A percentile compares a stretch with the other conserved stretches of the same genome.
Evolutionary conservation across 1,140 invertebrate species (phyloP).

Genomic region (Sycobia sp.): DNA sequence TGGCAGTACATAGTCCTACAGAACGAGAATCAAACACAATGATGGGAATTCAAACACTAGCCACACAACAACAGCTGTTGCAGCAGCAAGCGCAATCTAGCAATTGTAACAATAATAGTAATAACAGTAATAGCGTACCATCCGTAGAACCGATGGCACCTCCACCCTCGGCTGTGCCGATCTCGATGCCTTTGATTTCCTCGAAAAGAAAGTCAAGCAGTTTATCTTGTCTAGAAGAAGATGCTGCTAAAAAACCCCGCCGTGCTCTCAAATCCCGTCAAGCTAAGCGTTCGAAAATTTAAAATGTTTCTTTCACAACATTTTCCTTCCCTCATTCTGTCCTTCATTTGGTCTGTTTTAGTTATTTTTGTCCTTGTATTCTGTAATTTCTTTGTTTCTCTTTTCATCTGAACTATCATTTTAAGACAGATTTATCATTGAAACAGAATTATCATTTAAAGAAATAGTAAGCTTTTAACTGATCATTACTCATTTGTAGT

Average conservation of each 20-base stretch:
- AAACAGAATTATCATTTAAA: no score
- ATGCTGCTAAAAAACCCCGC: conserved; percentile 53
- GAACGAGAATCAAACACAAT: conserved; percentile 31
- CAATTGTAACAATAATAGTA: no score
- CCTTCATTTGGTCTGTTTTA: no score
- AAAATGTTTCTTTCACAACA: conserved; percentile 37
- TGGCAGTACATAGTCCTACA: conserved; percentile 47
- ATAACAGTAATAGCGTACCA: conserved; percentile 15
- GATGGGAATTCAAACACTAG: conserved; percentile 5
- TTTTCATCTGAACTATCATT: no score
- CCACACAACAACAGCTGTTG: conserved; percentile 35
- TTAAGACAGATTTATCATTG: no score
- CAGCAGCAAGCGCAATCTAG: conserved; percentile 30
- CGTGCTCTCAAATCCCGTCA: conserved; percentile 57
- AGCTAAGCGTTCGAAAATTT: conserved; percentile 58
- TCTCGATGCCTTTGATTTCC: conserved; percentile 45
- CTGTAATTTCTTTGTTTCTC: no score
- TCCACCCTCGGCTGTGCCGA: no score
- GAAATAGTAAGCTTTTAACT: not conserved
- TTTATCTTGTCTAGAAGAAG: conserved; percentile 41
- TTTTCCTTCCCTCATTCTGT: not conserved
- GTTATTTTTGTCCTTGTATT: no score
- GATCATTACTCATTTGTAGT: not conserved
- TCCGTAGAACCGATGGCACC: conserved; percentile 52
- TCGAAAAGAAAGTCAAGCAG: conserved; percentile 52